Conservation (phyloP, 2,888 invertebrate genomes). For the Oasisia sp. region DNA sequence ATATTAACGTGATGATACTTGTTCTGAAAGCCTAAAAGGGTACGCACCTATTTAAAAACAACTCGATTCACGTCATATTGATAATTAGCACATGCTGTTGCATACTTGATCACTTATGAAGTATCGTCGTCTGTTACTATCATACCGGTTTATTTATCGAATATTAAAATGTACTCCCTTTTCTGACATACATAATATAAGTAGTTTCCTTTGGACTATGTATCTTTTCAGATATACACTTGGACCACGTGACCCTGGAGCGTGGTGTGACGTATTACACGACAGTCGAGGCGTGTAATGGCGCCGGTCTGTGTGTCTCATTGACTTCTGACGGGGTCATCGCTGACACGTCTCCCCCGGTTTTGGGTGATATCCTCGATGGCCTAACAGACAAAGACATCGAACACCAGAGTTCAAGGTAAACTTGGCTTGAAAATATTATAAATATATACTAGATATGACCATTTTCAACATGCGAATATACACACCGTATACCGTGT, state of each 20-base stretch:
- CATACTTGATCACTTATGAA: not conserved
- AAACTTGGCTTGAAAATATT: not conserved
- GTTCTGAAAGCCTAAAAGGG: too few relatives aligned
- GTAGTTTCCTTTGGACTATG: not conserved
- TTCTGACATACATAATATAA: not conserved
- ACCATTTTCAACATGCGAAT: not conserved
- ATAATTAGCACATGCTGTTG: too few relatives aligned
- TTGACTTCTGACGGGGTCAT: not conserved
- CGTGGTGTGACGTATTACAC: not conserved
- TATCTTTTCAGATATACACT: not conserved
- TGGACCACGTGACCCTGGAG: not conserved
- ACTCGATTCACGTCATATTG: too few relatives aligned
- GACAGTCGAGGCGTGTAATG: conserved; percentile 8
- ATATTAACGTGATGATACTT: too few relatives aligned
- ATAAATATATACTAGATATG: too few relatives aligned
- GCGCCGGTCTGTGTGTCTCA: conserved; percentile 6
- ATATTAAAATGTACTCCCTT: not conserved
- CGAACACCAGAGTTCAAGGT: not conserved
- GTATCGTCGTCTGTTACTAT: not conserved
- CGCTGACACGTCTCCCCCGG: conserved; percentile 9
- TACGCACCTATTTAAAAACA: too few relatives aligned
- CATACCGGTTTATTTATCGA: not conserved
- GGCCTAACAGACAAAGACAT: not conserved
- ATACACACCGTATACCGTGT: too few relatives aligned
- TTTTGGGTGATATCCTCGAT: not conserved